phyloP scores from a whole-genome alignment of 2,113 vertebrate genomes.

The Athene noctua region DNA sequence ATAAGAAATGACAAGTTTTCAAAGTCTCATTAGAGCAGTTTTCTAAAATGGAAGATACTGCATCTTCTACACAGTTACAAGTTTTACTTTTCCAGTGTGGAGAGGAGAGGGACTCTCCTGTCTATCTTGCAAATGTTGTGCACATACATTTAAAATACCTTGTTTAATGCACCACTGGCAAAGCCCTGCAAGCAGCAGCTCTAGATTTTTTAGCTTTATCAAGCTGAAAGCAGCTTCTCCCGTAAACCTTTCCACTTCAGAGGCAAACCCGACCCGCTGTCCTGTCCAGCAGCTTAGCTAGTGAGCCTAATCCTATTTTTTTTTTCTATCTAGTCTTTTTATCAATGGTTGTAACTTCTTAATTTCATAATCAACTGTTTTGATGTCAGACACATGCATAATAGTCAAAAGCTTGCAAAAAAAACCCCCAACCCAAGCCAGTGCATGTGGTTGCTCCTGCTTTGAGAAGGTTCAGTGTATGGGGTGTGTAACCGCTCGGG shows the following conservation, averaged over 20 bases:
- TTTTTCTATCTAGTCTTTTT: background rate
- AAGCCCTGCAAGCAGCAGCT: background rate
- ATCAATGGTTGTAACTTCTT: background rate
- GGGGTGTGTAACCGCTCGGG: background rate
- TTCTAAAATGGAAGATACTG: background rate
- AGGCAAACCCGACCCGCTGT: too few relatives aligned
- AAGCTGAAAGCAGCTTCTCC: background rate
- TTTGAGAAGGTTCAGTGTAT: too few relatives aligned
- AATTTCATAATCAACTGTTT: background rate
- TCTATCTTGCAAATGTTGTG: background rate
- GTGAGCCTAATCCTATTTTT: background rate
- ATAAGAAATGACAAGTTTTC: background rate
- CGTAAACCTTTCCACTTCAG: background rate
- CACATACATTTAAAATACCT: background rate
- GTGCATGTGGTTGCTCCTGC: background rate
- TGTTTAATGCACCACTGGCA: background rate
- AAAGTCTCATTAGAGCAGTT: background rate
- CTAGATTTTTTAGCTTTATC: background rate
- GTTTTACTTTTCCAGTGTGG: background rate
- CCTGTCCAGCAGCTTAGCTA: background rate
- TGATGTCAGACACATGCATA: background rate
- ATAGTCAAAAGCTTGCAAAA: background rate
- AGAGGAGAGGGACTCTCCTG: background rate
- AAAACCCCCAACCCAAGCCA: too few relatives aligned
- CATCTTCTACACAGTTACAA: background rate